phyloP scores from a whole-genome alignment of 2,113 vertebrate genomes.

The Vidua chalybeata region DNA sequence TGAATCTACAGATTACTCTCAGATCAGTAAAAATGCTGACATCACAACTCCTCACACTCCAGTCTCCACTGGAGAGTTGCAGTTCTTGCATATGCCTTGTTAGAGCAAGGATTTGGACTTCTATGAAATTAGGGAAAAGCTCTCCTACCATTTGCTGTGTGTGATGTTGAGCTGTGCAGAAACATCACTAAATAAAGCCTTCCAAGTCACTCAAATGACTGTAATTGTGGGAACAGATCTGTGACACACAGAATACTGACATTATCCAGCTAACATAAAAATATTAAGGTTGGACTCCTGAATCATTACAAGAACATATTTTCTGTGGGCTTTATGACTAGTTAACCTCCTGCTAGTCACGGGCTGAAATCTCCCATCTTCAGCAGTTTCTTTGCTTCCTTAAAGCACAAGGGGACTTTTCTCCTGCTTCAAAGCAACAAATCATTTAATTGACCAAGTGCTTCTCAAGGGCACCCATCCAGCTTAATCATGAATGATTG shows the following conservation, averaged over 20 bases:
- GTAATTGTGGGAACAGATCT: not conserved
- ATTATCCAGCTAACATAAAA: not conserved
- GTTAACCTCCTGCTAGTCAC: not conserved
- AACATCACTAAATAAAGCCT: not conserved
- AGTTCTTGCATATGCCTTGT: not conserved
- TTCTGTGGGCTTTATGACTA: not conserved
- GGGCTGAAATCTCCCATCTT: not conserved
- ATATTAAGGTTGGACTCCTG: not conserved
- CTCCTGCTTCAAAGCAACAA: not conserved
- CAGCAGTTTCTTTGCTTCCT: not conserved
- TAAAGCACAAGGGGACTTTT: not conserved
- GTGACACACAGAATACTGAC: not conserved
- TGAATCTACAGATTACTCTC: not conserved
- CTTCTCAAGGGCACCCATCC: not conserved
- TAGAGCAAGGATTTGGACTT: not conserved
- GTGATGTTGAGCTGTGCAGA: not conserved
- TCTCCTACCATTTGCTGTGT: not conserved
- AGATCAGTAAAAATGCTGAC: not conserved
- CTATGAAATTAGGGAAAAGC: not conserved
- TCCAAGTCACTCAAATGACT: not conserved
- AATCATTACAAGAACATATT: not conserved
- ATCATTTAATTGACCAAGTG: not conserved
- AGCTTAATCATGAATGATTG: not conserved
- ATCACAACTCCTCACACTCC: not conserved
- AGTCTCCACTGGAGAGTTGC: not conserved